Conservation (phyloP, 2,888 invertebrate genomes). For the Epirrhoe alternata region DNA sequence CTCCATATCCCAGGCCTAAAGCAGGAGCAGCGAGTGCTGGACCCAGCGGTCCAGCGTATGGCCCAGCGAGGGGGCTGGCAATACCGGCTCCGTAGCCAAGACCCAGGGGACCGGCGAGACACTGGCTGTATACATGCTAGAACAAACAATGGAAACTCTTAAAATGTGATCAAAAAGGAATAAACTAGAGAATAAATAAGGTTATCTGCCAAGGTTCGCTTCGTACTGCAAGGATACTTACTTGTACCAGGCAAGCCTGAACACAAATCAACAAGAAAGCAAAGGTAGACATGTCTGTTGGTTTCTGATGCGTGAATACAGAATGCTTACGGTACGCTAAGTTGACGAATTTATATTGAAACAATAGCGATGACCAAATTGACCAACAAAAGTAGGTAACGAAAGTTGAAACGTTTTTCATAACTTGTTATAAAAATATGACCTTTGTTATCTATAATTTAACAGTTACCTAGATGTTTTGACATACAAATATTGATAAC, state of each 20-base stretch:
- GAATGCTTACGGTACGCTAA: slow-evolving; percentile 5
- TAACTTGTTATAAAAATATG: background rate
- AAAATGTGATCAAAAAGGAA: background rate
- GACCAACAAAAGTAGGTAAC: slow-evolving; percentile 7
- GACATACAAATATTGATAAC: background rate
- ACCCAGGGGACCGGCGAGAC: slow-evolving; percentile 14
- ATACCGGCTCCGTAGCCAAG: slow-evolving; percentile 15
- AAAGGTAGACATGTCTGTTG: slow-evolving; percentile 47
- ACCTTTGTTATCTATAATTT: slow-evolving; percentile 14
- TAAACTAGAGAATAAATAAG: too few relatives aligned
- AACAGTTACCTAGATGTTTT: slow-evolving; percentile 19
- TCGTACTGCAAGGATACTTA: slow-evolving; percentile 41
- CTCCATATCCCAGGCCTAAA: slow-evolving; percentile 14
- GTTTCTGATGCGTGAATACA: slow-evolving; percentile 12
- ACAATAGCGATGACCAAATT: slow-evolving; percentile 1
- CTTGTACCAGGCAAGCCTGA: slow-evolving; percentile 60
- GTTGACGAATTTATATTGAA: background rate
- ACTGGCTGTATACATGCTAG: slow-evolving; percentile 31
- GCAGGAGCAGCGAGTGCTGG: slow-evolving; percentile 18
- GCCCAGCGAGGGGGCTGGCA: slow-evolving; percentile 10
- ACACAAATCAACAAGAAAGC: slow-evolving; percentile 51
- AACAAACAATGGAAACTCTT: slow-evolving; percentile 1
- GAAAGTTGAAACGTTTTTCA: slow-evolving; percentile 9
- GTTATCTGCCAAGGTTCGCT: too few relatives aligned
- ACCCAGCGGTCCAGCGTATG: slow-evolving; percentile 8